Conservation (phyloP, 2,113 vertebrate species). For the Rhinolophus ferrumequinum region DNA sequence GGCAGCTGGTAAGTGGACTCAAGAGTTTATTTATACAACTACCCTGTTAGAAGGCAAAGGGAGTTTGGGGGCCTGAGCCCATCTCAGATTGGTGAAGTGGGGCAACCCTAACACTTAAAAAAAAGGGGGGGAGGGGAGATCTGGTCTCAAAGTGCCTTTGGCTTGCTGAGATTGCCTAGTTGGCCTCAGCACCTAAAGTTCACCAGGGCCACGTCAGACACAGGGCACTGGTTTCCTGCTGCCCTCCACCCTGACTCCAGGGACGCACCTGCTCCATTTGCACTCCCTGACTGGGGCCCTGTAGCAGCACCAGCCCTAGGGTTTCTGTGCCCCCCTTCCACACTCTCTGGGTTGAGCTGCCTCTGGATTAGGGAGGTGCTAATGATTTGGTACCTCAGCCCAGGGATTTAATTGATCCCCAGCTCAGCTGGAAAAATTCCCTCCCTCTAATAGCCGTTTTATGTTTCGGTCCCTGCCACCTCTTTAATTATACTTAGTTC, state of each 20-base stretch:
- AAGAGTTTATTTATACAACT: not conserved
- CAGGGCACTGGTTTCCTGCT: fast-evolving
- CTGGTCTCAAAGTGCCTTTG: not conserved
- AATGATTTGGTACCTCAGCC: conserved; percentile 69
- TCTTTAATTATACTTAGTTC: conserved; percentile 60
- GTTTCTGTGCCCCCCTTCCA: fast-evolving
- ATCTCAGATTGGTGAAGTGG: not conserved
- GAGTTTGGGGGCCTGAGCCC: not conserved
- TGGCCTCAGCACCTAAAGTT: not conserved
- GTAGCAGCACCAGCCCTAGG: not conserved
- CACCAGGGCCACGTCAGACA: not conserved
- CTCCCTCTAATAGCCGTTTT: conserved; percentile 69
- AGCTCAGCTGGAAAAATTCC: conserved; percentile 65
- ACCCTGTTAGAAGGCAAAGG: not conserved
- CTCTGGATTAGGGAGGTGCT: conserved; percentile 41
- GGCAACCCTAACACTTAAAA: not conserved
- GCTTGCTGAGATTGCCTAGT: fast-evolving
- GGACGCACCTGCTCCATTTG: fast-evolving
- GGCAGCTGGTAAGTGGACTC: not conserved
- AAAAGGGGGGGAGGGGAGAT: not conserved
- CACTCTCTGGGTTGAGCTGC: not conserved
- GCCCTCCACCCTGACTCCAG: not conserved
- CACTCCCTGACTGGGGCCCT: not conserved
- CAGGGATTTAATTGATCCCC: conserved; percentile 75
- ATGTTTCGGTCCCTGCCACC: conserved; percentile 52